Conservation (phyloP, 2,113 vertebrate genomes). For the Genyomyrus donnyi region DNA sequence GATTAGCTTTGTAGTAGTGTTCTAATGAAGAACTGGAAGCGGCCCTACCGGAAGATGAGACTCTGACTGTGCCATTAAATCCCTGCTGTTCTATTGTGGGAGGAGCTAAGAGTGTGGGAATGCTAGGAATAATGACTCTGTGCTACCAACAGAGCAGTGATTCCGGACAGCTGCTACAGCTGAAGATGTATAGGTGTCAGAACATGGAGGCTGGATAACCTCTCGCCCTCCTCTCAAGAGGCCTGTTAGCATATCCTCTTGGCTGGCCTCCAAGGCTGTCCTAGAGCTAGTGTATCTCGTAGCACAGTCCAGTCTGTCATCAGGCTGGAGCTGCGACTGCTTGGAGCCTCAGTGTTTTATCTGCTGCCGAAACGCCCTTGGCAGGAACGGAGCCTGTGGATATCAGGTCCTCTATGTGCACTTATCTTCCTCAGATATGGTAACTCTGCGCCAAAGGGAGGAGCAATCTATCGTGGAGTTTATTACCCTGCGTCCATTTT, state of each 20-base stretch:
- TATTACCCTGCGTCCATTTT: not conserved
- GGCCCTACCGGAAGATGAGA: not conserved
- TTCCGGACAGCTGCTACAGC: not conserved
- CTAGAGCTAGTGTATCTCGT: not conserved
- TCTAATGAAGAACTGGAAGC: not conserved
- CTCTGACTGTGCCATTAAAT: not conserved
- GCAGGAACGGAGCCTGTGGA: not conserved
- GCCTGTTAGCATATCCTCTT: constrained; percentile 2
- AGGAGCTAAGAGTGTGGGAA: not conserved
- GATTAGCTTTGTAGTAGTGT: not conserved
- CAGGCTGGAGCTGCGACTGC: not conserved
- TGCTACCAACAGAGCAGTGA: not conserved
- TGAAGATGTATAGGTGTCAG: not conserved
- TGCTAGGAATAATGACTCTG: not conserved
- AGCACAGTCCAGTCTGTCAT: not conserved
- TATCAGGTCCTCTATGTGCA: not conserved
- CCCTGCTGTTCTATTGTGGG: not conserved
- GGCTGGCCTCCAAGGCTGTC: not conserved
- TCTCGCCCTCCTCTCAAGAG: not conserved
- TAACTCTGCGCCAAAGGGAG: not conserved
- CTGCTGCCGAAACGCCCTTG: constrained; percentile 10
- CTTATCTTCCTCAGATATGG: constrained; percentile 6
- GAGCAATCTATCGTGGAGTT: not conserved
- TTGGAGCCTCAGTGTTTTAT: constrained; percentile 10
- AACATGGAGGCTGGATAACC: constrained; percentile 9